Base-by-base conservation (phyloP, 2,888 invertebrate species). In the Scelioninae gen. 1 region DNA sequence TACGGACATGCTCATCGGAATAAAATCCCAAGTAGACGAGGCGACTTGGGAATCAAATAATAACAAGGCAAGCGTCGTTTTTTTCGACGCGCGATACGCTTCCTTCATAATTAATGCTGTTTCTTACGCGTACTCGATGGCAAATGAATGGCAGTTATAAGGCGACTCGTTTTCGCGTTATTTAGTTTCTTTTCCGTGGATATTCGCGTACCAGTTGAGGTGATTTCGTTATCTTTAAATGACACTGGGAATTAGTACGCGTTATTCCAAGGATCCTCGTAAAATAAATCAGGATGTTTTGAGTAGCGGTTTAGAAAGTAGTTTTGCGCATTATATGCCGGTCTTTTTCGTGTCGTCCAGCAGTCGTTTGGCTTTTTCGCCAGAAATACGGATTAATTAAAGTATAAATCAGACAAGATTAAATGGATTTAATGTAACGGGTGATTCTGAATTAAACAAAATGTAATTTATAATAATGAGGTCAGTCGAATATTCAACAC, bases 71-170 rank as follows among this genome's bases (percentile, higher is more conserved):
- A 60, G 65, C 32, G 51, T 31, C 32, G 34, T 34, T 81, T 79
- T 74, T 75, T 75, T 76, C 75, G 45, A 69, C 60, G 66, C 58
- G 38, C 69, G 53, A 68, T 68, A 51, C 76, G 23, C 56, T 76
- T 3, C 31, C 16, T 66, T 83, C 66, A 76, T 83, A 79, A 83
- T 83, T 83, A 79, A 79, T 76, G 68, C 56, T 49, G 63, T 40
- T 69, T 49, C 74, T 66, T 77, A 49, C 51, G 55, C 69, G 72
- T 56, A 55, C 60, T 76, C 66, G 63, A 71, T 58, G 65, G 51
- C 9, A 63, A 80, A 77, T 58, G 69, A 77, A 75, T 74, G 68
- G 45, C 62, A 49, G 62, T 49, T 55, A 66, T 29, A 40, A 75
- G 15, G 23, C 56, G 51, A 60, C 29, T 62, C 62, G 55, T 62